Conservation (phyloP, 2,113 vertebrate species). For the Chloropsis cyanopogon region DNA sequence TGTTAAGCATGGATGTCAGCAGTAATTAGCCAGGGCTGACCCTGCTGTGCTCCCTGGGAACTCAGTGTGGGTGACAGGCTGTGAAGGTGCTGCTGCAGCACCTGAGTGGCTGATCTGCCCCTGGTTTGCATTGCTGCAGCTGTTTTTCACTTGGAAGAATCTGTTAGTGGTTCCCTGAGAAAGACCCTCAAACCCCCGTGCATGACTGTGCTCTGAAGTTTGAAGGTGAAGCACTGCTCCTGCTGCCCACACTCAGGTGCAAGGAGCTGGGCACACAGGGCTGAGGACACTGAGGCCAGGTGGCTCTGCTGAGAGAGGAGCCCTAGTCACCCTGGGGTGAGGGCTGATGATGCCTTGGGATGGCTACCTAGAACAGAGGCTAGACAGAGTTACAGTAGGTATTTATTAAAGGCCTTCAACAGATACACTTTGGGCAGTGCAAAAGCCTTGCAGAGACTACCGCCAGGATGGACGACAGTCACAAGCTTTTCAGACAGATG, state of each 20-base stretch:
- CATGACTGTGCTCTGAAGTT: background rate
- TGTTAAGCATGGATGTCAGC: conserved; percentile 11
- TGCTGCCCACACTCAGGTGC: background rate
- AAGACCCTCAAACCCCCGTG: fast-evolving
- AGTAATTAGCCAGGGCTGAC: background rate
- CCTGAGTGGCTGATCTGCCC: background rate
- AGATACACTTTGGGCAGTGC: background rate
- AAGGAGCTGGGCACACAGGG: fast-evolving
- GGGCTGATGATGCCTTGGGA: background rate
- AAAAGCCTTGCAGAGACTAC: background rate
- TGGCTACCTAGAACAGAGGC: background rate
- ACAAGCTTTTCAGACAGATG: background rate
- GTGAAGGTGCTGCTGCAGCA: background rate
- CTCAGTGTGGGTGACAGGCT: background rate
- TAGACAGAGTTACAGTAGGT: background rate
- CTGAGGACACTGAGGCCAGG: background rate
- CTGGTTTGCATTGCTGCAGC: background rate
- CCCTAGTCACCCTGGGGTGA: background rate
- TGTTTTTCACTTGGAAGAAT: background rate
- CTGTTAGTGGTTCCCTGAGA: background rate
- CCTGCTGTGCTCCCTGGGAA: background rate
- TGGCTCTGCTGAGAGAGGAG: background rate
- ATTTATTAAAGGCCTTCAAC: background rate
- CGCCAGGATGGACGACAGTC: fast-evolving
- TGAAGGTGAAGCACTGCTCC: background rate